Evolutionary conservation across 2,797 vertebrate species (phyloP), one percentile per base, ranked within the genome.

Genomic region (Macropus fuliginosus): DNA sequence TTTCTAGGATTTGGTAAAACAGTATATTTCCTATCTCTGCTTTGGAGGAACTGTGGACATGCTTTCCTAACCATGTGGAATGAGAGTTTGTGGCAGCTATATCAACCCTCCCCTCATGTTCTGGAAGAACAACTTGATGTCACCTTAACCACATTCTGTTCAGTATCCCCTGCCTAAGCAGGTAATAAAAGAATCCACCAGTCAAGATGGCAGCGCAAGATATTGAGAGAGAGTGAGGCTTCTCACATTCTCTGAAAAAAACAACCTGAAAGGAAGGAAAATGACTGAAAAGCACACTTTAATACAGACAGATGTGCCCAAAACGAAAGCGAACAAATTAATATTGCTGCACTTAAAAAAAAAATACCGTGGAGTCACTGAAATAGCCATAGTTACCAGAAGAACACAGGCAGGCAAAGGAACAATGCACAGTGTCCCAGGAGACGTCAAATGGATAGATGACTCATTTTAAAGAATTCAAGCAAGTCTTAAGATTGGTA

Each of bases 91-190:
- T 27, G 55, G 46, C 40, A 59, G n/a, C 91, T 92, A 90, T 95
- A 54, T 96, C 59, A 94, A 92, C 46, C 91, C 93, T 92, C 29
- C 90, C 28, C 95, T 93, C 28, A 46, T 94, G 94, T 96, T 92
- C 94, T 97, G 92, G 94, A 92, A 95, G 94, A 95, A 95, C 55
- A 91, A 40, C 62, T 66, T 95, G 87, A 57, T 87, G 14, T 50
- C 66, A 52, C 94, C 52, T 96, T 56, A 34, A 28, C 95, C 8
- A 46, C 40, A 81, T 74, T 74, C 18, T 74, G 40, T 81, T 81
- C 40, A 81, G 40, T 46, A 81, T 81, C n/a, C 74, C 40, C 74
- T 81, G 74, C 40, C n/a, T 46, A 81, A 24, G 40, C 40, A 46
- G 74, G n/a, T 81, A 81, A 81, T 81, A 46, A 81, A 81, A 81